phyloP scores from a whole-genome alignment of 2,888 invertebrate species.

The Dichetophora obliterata region DNA sequence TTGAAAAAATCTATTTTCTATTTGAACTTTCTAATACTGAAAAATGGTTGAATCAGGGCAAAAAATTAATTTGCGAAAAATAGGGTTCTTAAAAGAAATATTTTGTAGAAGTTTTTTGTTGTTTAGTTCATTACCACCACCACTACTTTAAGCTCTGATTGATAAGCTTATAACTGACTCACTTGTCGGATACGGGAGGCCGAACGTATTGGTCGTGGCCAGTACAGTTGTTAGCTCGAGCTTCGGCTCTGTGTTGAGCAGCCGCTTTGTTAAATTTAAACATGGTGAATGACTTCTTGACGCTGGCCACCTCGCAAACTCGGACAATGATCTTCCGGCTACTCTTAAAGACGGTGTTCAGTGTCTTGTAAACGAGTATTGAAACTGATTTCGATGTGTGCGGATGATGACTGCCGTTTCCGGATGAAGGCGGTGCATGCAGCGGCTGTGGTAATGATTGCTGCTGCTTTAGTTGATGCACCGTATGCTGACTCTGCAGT shows the following conservation, averaged over 20 bases:
- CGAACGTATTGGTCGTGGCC: conserved; percentile 87
- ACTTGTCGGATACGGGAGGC: conserved; percentile 72
- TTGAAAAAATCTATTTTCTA: too few species aligned
- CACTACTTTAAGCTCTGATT: neutral
- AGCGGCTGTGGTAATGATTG: conserved; percentile 55
- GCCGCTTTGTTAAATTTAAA: conserved; percentile 75
- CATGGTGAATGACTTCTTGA: conserved; percentile 73
- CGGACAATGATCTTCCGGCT: conserved; percentile 70
- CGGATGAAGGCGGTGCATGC: conserved; percentile 50
- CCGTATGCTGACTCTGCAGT: conserved; percentile 37
- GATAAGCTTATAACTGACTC: conserved; percentile 59
- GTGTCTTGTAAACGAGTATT: conserved; percentile 69
- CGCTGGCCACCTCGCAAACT: conserved; percentile 70
- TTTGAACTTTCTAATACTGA: too few species aligned
- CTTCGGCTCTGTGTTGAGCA: conserved; percentile 62
- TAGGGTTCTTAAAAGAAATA: too few species aligned
- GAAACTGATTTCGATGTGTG: conserved; percentile 68
- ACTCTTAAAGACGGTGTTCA: conserved; percentile 70
- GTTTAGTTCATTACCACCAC: too few species aligned
- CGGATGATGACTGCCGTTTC: conserved; percentile 50
- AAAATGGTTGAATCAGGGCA: too few species aligned
- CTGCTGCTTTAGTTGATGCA: conserved; percentile 43
- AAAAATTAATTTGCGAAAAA: too few species aligned
- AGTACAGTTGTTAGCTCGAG: conserved; percentile 80
- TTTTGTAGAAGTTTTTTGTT: too few species aligned